Conservation (phyloP, 2,888 invertebrate species). For the Corythucha ciliata region DNA sequence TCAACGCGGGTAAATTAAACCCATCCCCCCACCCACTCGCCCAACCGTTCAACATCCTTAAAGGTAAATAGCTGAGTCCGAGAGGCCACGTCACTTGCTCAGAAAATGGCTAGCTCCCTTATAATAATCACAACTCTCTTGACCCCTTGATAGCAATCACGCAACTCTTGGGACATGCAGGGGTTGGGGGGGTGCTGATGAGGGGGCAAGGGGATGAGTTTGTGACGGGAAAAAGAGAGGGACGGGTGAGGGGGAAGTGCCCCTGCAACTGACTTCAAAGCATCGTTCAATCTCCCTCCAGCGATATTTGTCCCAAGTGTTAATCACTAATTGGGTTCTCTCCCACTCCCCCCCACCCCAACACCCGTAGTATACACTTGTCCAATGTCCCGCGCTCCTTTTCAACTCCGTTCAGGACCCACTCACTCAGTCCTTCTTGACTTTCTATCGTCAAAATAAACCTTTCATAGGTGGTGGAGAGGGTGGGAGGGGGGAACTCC, state of each 20-base stretch:
- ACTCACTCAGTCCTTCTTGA: constrained; percentile 7
- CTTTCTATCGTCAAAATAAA: background rate
- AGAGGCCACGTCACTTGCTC: too few relatives aligned
- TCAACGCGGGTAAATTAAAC: too few relatives aligned
- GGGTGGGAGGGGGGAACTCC: too few relatives aligned
- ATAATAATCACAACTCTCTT: constrained; percentile 23
- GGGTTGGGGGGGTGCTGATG: background rate
- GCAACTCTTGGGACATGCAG: constrained; percentile 6
- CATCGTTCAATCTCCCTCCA: constrained; percentile 30
- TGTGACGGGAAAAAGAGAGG: background rate
- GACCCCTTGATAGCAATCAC: constrained; percentile 23
- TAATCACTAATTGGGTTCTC: constrained; percentile 24
- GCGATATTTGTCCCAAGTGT: constrained; percentile 28
- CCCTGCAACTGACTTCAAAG: constrained; percentile 28
- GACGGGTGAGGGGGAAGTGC: background rate
- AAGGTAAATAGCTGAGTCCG: too few relatives aligned
- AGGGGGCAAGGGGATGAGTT: background rate
- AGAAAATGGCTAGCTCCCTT: too few relatives aligned
- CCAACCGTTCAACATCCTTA: too few relatives aligned
- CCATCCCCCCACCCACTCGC: too few relatives aligned
- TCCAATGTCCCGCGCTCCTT: too few relatives aligned
- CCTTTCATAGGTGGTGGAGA: too few relatives aligned
- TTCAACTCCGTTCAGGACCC: background rate
- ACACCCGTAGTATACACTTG: too few relatives aligned
- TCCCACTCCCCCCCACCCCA: constrained; percentile 16